Conservation (phyloP, 2,888 invertebrate genomes). For the Ophion costatus region DNA sequence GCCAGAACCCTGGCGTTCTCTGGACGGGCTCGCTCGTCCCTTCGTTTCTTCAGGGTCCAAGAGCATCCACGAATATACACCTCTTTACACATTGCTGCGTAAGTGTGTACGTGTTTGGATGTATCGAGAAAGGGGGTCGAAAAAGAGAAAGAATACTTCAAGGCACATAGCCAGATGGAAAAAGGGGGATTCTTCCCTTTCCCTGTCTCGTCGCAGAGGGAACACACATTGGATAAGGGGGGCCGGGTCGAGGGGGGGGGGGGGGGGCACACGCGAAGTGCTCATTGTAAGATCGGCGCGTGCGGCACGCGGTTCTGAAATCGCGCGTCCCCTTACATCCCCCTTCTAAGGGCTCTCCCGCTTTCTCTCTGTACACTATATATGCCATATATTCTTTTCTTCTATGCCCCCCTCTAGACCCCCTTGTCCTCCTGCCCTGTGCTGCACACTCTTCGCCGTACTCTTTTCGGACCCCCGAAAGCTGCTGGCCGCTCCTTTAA, state of each 20-base stretch:
- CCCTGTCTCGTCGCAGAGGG: constrained; percentile 53
- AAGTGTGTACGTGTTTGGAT: not conserved
- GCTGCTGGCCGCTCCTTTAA: constrained; percentile 56
- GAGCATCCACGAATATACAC: constrained; percentile 40
- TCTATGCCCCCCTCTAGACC: constrained; percentile 63
- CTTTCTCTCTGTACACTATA: constrained; percentile 38
- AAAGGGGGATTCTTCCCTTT: constrained; percentile 53
- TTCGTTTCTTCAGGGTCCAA: constrained; percentile 59
- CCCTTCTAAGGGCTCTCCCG: constrained; percentile 69
- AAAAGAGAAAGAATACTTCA: constrained; percentile 65
- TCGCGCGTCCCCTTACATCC: constrained; percentile 66
- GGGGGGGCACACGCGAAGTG: constrained; percentile 79
- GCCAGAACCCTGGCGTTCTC: constrained; percentile 46
- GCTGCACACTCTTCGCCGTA: constrained; percentile 55
- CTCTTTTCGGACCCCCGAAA: constrained; percentile 57
- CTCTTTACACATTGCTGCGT: not conserved
- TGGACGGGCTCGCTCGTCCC: constrained; percentile 32
- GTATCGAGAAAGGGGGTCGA: constrained; percentile 49
- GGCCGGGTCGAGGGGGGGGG: not conserved
- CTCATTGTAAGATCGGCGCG: constrained; percentile 83
- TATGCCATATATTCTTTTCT: constrained; percentile 58
- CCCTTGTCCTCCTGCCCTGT: not conserved
- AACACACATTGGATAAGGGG: constrained; percentile 40
- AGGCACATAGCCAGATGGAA: constrained; percentile 68
- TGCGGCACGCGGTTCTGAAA: constrained; percentile 80